Evolutionary conservation across 2,113 vertebrate species (phyloP).

Genomic region (Papio anubis): DNA sequence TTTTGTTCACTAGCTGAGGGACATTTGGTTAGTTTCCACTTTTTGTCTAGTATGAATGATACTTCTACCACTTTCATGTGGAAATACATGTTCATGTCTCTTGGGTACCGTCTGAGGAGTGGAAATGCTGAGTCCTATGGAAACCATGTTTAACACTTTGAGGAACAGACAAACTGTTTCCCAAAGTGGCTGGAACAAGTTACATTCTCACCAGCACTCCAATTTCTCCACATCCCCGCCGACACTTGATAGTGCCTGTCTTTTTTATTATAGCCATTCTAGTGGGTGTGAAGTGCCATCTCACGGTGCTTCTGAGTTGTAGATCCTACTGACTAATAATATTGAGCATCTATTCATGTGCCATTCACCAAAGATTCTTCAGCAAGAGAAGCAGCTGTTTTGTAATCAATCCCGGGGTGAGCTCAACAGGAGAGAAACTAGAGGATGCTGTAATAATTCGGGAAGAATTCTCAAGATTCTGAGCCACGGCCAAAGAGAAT

Average conservation of each 20-base stretch:
- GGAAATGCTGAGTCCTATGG: not conserved
- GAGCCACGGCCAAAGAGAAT: not conserved
- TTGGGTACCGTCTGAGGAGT: not conserved
- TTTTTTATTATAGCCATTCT: not conserved
- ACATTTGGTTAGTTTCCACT: not conserved
- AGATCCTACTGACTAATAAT: not conserved
- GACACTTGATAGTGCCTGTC: not conserved
- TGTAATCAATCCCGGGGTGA: not conserved
- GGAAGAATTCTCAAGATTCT: not conserved
- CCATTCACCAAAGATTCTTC: not conserved
- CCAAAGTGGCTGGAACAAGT: not conserved
- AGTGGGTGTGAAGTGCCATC: not conserved
- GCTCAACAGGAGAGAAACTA: not conserved
- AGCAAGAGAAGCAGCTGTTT: not conserved
- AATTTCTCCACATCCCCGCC: not conserved
- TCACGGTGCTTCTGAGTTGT: not conserved
- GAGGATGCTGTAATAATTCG: not conserved
- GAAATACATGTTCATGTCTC: not conserved
- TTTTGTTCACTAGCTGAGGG: not conserved
- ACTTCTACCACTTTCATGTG: not conserved
- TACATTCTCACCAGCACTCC: not conserved
- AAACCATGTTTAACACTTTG: not conserved
- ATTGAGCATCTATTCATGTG: not conserved
- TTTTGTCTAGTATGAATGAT: not conserved
- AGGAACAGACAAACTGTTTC: not conserved